Conservation (phyloP, 2,797 vertebrate species). For the Rhinoraja longicauda region DNA sequence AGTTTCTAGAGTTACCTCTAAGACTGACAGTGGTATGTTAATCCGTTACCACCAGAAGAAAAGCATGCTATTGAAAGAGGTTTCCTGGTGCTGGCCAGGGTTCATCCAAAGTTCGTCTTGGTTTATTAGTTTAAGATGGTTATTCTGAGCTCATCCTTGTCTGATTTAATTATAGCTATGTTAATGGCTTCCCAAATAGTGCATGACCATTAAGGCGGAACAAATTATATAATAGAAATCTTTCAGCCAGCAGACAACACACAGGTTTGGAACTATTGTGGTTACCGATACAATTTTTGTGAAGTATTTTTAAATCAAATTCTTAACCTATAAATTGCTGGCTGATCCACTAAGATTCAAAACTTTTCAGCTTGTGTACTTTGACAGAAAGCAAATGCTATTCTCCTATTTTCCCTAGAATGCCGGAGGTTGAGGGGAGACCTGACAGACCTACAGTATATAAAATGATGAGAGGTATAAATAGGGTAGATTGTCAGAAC, state of each 20-base stretch:
- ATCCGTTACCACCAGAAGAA: constrained; percentile 36
- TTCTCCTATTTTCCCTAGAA: no score
- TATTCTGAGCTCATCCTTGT: constrained; percentile 32
- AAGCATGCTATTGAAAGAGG: constrained; percentile 23
- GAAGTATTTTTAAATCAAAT: background rate
- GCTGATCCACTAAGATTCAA: background rate
- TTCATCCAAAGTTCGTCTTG: constrained; percentile 34
- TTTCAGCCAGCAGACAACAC: background rate
- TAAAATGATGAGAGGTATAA: no score
- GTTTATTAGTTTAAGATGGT: constrained; percentile 38
- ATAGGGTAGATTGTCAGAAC: no score
- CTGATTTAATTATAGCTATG: constrained; percentile 37
- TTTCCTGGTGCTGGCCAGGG: constrained; percentile 27
- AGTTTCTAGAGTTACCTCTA: constrained; percentile 36
- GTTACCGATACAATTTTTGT: background rate
- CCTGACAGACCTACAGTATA: no score
- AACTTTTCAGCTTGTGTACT: background rate
- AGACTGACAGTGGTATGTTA: constrained; percentile 36
- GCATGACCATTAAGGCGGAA: constrained; percentile 13
- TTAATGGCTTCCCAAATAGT: constrained; percentile 27
- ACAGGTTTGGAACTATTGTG: background rate
- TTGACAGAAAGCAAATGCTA: background rate
- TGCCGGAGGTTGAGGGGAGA: no score
- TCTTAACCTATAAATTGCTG: background rate
- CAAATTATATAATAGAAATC: constrained; percentile 1